A percentile compares a stretch with the other conserved stretches of the same genome.
Conservation (phyloP, 2,888 invertebrate species). For the Drosophila nigritarsus region DNA sequence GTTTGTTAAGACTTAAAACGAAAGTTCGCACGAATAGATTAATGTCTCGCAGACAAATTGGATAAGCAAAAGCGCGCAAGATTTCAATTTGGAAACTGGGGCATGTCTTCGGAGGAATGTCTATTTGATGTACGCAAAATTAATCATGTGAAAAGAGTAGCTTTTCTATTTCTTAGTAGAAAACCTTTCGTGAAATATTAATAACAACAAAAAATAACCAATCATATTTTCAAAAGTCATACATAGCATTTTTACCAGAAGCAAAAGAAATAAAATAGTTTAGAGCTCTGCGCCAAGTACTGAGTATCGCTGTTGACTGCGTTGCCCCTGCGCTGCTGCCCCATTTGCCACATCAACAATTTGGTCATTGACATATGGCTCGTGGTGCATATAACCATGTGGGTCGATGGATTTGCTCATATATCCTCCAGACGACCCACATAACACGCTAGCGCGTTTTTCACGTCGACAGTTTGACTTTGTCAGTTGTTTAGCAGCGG, state of each 20-base stretch:
- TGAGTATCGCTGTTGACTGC: slow-evolving; percentile 3
- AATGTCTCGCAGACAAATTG: background rate
- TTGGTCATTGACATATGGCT: slow-evolving; percentile 54
- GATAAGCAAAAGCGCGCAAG: background rate
- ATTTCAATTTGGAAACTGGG: background rate
- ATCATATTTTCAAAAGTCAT: background rate
- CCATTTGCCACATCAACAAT: slow-evolving; percentile 28
- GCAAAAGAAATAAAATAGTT: background rate
- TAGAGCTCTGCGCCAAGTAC: background rate
- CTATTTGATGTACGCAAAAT: background rate
- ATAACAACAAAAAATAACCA: background rate
- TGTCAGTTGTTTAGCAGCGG: slow-evolving; percentile 10
- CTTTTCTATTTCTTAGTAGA: background rate
- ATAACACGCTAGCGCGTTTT: slow-evolving; percentile 36
- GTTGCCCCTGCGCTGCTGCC: slow-evolving; percentile 7
- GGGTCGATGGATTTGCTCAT: slow-evolving; percentile 16
- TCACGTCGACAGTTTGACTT: slow-evolving; percentile 33
- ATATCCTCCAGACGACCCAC: slow-evolving; percentile 18
- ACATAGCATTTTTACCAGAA: background rate
- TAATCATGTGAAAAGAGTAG: background rate
- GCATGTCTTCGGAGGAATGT: background rate
- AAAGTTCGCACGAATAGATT: background rate
- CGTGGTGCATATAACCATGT: slow-evolving; percentile 13
- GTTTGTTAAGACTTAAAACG: background rate
- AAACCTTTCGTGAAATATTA: background rate